A percentile compares a stretch with the other conserved stretches of the same genome.
Conservation (phyloP, 2,888 invertebrate genomes). For the Lacanobia wlatinum region DNA sequence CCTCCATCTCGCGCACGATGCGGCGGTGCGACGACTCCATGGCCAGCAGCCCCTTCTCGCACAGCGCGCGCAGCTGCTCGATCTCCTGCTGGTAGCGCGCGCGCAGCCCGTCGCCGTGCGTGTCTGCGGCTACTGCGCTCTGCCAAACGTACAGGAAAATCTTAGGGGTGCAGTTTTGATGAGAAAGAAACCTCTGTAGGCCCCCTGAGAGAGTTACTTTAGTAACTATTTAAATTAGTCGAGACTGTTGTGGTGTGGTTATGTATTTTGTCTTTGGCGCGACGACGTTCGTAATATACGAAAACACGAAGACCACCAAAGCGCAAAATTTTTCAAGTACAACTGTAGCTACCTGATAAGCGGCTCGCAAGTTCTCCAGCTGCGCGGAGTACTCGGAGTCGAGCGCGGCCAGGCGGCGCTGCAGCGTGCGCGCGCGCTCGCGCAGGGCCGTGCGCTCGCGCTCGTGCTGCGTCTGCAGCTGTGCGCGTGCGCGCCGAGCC, state of each 20-base stretch:
- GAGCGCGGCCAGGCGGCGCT: conserved; percentile 93
- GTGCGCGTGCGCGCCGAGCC: conserved; percentile 85
- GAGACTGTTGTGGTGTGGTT: too few species aligned
- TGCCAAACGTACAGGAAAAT: conserved; percentile 62
- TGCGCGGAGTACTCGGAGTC: conserved; percentile 96
- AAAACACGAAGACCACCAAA: too few species aligned
- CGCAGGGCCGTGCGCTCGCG: conserved; percentile 91
- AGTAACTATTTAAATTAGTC: too few species aligned
- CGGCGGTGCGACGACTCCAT: conserved; percentile 97
- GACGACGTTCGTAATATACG: too few species aligned
- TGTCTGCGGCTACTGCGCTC: conserved; percentile 91
- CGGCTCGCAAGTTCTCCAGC: conserved; percentile 94
- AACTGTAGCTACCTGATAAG: conserved; percentile 90
- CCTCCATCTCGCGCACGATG: conserved; percentile 96
- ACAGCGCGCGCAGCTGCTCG: conserved; percentile 95
- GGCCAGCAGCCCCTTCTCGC: conserved; percentile 97
- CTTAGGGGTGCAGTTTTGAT: too few species aligned
- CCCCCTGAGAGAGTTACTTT: too few species aligned
- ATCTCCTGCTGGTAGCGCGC: conserved; percentile 96
- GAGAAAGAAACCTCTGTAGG: too few species aligned
- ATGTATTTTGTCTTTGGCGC: too few species aligned
- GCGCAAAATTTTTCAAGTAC: too few species aligned
- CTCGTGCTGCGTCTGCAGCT: conserved; percentile 87
- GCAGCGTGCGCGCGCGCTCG: conserved; percentile 93
- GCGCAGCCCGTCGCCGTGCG: conserved; percentile 92